Evolutionary conservation across 1,140 invertebrate genomes (phyloP).

Genomic region (Lysiphlebus fabarum): DNA sequence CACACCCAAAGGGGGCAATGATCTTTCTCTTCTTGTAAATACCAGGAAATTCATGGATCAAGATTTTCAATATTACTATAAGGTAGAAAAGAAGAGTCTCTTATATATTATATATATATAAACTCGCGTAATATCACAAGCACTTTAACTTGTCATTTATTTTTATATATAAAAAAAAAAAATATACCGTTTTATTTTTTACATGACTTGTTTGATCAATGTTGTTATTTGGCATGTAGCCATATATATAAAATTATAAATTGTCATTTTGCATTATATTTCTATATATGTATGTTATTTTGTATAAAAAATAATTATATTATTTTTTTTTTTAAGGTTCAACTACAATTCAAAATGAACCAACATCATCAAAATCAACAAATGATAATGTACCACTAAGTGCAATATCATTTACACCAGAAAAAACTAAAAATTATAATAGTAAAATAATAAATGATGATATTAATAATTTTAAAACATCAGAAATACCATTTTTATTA

Average conservation of each 20-base stretch:
- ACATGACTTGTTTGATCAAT: slow-evolving; percentile 5
- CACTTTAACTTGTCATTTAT: not conserved
- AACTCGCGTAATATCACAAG: slow-evolving; percentile 7
- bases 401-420: slow-evolving; percentile 37
- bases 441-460: slow-evolving; percentile 12
- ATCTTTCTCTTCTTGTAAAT: slow-evolving; percentile 1
- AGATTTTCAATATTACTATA: slow-evolving; percentile 14
- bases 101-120: too few species aligned
- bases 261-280: not conserved
- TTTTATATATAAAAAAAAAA: not conserved
- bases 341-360: slow-evolving; percentile 44
- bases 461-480: slow-evolving; percentile 35
- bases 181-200: not conserved
- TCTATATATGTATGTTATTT: not conserved
- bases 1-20: slow-evolving; percentile 9
- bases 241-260: slow-evolving; percentile 3
- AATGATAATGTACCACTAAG: slow-evolving; percentile 40
- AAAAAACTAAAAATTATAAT: slow-evolving; percentile 32
- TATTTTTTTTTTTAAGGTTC: slow-evolving; percentile 26
- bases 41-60: slow-evolving; percentile 10
- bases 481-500: slow-evolving; percentile 35
- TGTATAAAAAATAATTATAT: slow-evolving; percentile 12
- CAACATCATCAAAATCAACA: slow-evolving; percentile 34
- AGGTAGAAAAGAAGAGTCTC: slow-evolving; percentile 15
- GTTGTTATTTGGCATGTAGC: slow-evolving; percentile 18